Conservation (phyloP, 2,797 vertebrate species). For the Mycteria americana region DNA sequence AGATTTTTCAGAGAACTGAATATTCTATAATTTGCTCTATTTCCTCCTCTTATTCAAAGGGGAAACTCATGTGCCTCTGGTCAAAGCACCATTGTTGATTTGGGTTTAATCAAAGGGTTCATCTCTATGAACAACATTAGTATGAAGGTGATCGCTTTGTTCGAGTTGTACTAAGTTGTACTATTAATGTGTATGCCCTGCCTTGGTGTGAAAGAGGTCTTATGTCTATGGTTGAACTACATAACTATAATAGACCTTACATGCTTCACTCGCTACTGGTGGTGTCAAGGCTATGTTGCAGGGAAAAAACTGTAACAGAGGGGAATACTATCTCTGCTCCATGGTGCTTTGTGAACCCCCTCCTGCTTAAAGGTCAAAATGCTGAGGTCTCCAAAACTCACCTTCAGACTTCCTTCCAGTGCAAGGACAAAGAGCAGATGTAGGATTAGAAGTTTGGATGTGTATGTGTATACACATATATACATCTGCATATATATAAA, state of each 20-base stretch:
- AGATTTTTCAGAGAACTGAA: background rate
- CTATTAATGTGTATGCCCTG: background rate
- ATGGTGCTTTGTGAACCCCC: background rate
- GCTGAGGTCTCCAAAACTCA: background rate
- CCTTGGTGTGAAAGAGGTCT: background rate
- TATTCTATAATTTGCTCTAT: background rate
- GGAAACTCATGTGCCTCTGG: background rate
- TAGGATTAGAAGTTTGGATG: background rate
- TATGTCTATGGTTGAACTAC: accelerated
- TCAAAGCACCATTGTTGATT: background rate
- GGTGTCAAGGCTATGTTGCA: background rate
- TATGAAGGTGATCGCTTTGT: background rate
- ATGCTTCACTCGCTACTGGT: accelerated
- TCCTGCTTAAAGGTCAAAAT: background rate
- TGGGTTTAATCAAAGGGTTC: background rate
- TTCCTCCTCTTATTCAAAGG: background rate
- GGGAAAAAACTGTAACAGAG: background rate
- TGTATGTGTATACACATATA: too few species aligned
- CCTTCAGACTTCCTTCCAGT: background rate
- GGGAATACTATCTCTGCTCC: background rate
- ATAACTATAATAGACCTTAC: accelerated
- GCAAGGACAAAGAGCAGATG: background rate
- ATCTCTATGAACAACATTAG: background rate
- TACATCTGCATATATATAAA: background rate
- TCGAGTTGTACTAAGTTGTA: background rate